A percentile compares a stretch with the other conserved stretches of the same genome.
These are phyloP conservation scores for Drosophila ohnishii DNA, from an alignment of 1,140 invertebrate species.

Conservation along the genomic window DNA sequence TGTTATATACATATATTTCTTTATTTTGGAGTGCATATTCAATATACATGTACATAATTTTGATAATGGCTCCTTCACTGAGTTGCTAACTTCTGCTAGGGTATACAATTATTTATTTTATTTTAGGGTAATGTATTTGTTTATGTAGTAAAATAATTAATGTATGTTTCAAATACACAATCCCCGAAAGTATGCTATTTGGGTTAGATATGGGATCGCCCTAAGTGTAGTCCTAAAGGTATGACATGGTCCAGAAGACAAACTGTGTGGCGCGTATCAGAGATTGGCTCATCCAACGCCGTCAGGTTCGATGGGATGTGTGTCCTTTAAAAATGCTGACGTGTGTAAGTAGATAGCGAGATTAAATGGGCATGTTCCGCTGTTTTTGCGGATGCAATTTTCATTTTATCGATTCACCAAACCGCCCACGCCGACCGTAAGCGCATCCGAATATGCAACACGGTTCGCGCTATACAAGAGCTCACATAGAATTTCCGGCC, in stretches of 20 bases:
- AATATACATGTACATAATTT: too few species aligned
- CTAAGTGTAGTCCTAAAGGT: background rate
- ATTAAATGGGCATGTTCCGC: constrained; percentile 18
- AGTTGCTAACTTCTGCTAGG: too few species aligned
- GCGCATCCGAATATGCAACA: constrained; percentile 52
- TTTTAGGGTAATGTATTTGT: too few species aligned
- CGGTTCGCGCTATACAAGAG: constrained; percentile 14
- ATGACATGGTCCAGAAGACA: background rate
- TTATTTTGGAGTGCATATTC: too few species aligned
- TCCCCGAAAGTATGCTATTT: constrained; percentile 7
- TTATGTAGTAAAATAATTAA: too few species aligned
- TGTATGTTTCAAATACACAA: too few species aligned
- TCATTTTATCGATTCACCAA: constrained; percentile 30
- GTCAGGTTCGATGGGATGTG: background rate
- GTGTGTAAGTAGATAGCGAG: constrained; percentile 9
- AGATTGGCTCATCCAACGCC: background rate
- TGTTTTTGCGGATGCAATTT: constrained; percentile 23
- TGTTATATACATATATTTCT: too few species aligned
- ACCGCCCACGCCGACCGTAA: background rate
- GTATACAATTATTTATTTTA: too few species aligned
- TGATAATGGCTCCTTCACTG: too few species aligned
- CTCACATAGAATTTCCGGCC: constrained; percentile 41
- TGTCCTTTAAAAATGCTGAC: constrained; percentile 19
- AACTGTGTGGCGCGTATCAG: background rate
- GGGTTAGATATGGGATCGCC: background rate